A percentile compares a stretch with the other conserved stretches of the same genome.
Conservation (phyloP, 2,888 invertebrate genomes). For the Palloptera scutellata region DNA sequence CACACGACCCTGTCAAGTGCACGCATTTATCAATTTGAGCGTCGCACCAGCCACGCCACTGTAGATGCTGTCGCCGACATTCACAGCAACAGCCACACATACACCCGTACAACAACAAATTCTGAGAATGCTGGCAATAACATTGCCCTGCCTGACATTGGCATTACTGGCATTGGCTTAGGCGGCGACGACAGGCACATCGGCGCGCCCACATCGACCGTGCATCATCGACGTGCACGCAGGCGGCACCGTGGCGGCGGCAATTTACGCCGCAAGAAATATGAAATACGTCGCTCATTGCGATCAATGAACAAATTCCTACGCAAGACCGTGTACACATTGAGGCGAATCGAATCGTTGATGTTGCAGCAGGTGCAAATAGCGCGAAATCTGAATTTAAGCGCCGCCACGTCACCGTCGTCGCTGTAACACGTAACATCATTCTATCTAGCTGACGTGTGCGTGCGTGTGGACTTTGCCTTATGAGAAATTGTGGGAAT, state of each 20-base stretch:
- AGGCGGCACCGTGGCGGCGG: not conserved
- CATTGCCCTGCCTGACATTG: no score
- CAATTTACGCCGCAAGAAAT: not conserved
- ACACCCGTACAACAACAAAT: no score
- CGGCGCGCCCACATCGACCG: not conserved
- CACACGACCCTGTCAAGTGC: not conserved
- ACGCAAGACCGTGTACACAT: constrained; percentile 22
- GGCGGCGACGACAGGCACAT: not conserved
- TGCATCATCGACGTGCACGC: not conserved
- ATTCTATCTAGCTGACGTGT: no score
- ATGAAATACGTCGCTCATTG: constrained; percentile 26
- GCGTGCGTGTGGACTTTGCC: no score
- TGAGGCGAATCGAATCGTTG: constrained; percentile 30
- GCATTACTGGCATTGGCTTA: not conserved
- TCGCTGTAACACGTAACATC: not conserved
- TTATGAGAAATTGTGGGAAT: no score
- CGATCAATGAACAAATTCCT: constrained; percentile 29
- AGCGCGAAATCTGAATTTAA: not conserved
- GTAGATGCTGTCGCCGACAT: not conserved
- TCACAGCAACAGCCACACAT: no score
- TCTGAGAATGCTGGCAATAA: no score
- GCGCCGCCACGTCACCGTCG: not conserved
- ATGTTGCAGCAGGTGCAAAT: constrained; percentile 28
- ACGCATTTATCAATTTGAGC: constrained; percentile 11
- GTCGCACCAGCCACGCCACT: not conserved